These are phyloP conservation scores for Zoanthus gigantus DNA, from an alignment of 92 coral and sea anemone genomes.

Conservation along the genomic window DNA sequence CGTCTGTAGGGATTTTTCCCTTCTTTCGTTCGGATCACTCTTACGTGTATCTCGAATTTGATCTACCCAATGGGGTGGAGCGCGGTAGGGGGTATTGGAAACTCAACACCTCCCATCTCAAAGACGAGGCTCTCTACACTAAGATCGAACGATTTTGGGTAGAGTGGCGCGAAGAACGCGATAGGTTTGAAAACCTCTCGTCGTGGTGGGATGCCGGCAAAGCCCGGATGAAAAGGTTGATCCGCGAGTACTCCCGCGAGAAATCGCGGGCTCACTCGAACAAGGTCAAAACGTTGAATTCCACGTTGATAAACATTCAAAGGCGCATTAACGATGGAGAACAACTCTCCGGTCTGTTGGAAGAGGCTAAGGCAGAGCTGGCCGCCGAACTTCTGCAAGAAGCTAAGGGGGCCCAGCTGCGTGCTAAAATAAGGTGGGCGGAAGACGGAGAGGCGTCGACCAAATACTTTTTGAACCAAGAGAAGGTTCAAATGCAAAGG, in stretches of 20 bases:
- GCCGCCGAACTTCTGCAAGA: not conserved
- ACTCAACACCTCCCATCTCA: conserved; percentile 54
- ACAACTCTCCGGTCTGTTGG: not conserved
- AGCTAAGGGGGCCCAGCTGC: conserved; percentile 32
- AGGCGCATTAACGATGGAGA: conserved; percentile 5
- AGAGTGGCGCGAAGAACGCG: conserved; percentile 26
- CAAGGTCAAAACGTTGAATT: too few species aligned
- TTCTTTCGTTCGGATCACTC: conserved; percentile 61
- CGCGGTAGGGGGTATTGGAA: conserved; percentile 70
- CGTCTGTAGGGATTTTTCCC: conserved; percentile 30
- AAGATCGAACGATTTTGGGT: conserved; percentile 39
- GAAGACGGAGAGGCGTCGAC: conserved; percentile 51
- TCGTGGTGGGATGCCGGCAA: conserved; percentile 75
- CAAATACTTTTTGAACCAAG: conserved; percentile 25
- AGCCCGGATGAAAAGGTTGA: not conserved
- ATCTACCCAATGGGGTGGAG: conserved; percentile 14
- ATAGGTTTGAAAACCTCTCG: not conserved
- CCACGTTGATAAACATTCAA: not conserved
- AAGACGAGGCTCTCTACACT: conserved; percentile 2
- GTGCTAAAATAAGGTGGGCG: conserved; percentile 28
- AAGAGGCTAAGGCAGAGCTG: not conserved
- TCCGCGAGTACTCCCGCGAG: conserved; percentile 6
- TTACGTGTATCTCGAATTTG: conserved; percentile 11
- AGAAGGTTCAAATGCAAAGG: conserved; percentile 6
- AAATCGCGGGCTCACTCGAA: not conserved